Percentiles rank a stretch among this genome's conserved stretches.
phyloP scores from a whole-genome alignment of 2,888 invertebrate species.

The Pseudoips prasinana region DNA sequence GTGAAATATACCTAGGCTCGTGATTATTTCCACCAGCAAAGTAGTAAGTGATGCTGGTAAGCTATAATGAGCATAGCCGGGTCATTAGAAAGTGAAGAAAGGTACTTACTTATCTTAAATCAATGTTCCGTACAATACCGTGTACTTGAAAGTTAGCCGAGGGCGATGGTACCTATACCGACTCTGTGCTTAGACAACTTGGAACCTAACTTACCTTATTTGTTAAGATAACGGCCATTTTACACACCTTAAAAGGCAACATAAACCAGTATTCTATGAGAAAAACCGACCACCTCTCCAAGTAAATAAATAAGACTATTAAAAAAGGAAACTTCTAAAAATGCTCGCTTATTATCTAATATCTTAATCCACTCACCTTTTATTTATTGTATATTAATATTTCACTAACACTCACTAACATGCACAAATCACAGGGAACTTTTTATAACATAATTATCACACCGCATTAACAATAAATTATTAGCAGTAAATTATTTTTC shows the following conservation, averaged over 20 bases:
- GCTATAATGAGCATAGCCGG: too few relatives aligned
- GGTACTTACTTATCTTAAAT: too few relatives aligned
- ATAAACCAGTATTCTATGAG: conserved; percentile 20
- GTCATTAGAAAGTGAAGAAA: too few relatives aligned
- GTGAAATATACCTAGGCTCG: too few relatives aligned
- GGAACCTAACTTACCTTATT: conserved; percentile 29
- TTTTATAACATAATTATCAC: conserved; percentile 42
- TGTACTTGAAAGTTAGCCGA: conserved; percentile 30
- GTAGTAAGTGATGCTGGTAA: too few relatives aligned
- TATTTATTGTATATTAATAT: conserved; percentile 12
- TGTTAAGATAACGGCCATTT: conserved; percentile 31
- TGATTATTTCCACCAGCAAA: too few relatives aligned
- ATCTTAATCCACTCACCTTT: conserved; percentile 21
- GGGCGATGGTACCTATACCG: conserved; percentile 18
- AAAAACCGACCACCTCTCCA: conserved; percentile 21
- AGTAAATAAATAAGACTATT: too few relatives aligned
- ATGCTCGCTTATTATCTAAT: not conserved
- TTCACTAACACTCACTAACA: conserved; percentile 34
- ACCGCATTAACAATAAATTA: conserved; percentile 31
- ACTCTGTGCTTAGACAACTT: conserved; percentile 17
- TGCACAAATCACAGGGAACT: conserved; percentile 36
- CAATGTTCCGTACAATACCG: too few relatives aligned
- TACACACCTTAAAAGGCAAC: conserved; percentile 27
- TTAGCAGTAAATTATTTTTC: conserved; percentile 26
- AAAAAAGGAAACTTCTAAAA: too few relatives aligned